Conservation (phyloP, 2,113 vertebrate genomes). For the Cryptotis parvus region DNA sequence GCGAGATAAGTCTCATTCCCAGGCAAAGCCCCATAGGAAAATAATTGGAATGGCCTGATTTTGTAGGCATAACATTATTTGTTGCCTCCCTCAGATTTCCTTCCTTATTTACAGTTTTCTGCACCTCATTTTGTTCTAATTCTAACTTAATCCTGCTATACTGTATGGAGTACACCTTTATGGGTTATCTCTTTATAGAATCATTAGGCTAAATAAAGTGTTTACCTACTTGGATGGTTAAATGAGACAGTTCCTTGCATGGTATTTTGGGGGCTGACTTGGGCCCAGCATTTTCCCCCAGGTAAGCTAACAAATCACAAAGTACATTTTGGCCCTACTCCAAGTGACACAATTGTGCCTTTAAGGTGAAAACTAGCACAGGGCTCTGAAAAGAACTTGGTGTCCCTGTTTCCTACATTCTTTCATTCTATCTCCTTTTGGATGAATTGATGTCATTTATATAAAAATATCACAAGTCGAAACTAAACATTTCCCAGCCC, state of each 20-base stretch:
- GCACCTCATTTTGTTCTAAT: background rate
- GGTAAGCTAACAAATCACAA: background rate
- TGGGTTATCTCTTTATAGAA: background rate
- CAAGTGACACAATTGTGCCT: background rate
- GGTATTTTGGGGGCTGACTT: slow-evolving; percentile 21
- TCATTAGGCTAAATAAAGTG: slow-evolving; percentile 34
- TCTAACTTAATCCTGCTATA: background rate
- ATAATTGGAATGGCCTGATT: background rate
- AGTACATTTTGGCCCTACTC: background rate
- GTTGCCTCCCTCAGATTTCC: background rate
- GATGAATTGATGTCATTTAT: background rate
- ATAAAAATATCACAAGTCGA: slow-evolving; percentile 25
- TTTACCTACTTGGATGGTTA: background rate
- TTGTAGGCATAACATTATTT: background rate
- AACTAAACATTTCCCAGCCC: slow-evolving; percentile 46
- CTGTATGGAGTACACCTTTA: background rate
- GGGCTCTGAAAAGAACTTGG: background rate
- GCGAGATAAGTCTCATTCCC: background rate
- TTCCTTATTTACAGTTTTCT: background rate
- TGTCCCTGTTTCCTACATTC: background rate
- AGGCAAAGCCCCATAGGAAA: too few species aligned
- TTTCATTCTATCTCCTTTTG: background rate
- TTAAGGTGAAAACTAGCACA: background rate
- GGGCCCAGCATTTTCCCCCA: background rate
- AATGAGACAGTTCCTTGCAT: background rate